Evolutionary conservation across 2,888 invertebrate genomes (phyloP), one percentile per base, ranked within the genome.

Genomic region (Melieria picta): DNA sequence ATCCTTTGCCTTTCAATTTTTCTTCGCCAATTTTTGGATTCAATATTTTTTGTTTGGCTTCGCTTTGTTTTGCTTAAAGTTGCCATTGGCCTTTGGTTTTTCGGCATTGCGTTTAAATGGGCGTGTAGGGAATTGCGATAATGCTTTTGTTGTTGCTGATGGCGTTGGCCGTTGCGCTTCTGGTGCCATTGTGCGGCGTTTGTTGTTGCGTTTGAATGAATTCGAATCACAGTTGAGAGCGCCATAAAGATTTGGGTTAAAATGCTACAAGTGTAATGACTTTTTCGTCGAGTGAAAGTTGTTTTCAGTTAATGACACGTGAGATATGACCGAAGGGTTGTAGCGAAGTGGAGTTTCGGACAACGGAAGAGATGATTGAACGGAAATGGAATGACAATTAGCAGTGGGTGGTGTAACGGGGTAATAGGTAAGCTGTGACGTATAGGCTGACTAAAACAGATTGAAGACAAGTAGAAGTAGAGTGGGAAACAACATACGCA

Each of bases 181-280:
- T 69, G 16, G 62, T 65, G 71, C 48, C 66, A 70, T 47, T 68
- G 60, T 48, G 65, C 13, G 10, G 43, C n/a, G 57, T 55, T 60
- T 74, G 61, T 62, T 71, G 58, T 70, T 74, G 68, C 68, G 72
- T 70, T 70, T 73, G 73, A 73, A 73, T 72, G 70, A 72, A 72
- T 74, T 75, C 71, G 69, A 75, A 74, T 75, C 72, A 73, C 73
- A 65, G 73, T 65, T 72, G 64, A 50, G 61, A 62, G 74, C 63
- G 69, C 69, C 63, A 63, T 69, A 52, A 69, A 69, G 69, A 67
- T 67, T 52, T 67, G 67, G 61, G 52, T 61, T 60, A 67, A 67
- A 67, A 60, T 67, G 60, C 52, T 67, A 67, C 67, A 67, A 67
- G 52, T 50, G 61, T 67, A 67, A 67, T 67, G 61, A 67, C 60